A percentile compares a stretch with the other conserved stretches of the same genome.
These are phyloP conservation scores for Thalassoma bifasciatum DNA, from an alignment of 2,113 vertebrate species.

Conservation along the genomic window DNA sequence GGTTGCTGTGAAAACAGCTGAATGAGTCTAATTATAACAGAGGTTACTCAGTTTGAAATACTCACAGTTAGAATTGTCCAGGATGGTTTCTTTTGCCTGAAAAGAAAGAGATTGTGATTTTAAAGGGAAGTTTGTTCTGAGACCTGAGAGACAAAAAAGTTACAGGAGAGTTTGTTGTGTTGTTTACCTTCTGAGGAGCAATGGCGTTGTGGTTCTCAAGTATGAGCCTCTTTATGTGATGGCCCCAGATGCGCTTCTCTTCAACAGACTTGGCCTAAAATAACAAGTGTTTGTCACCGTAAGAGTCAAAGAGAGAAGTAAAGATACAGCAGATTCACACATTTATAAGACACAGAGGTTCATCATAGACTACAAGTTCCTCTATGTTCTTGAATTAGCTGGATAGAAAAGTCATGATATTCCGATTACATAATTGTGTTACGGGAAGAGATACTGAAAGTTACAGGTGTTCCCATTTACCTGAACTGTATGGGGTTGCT, in stretches of 20 bases:
- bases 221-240: slow-evolving; percentile 96
- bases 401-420: neutral
- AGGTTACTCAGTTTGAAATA: slow-evolving; percentile 48
- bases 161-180: neutral
- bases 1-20: slow-evolving; percentile 46
- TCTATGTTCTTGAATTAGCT: neutral
- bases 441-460: neutral
- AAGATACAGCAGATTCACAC: neutral
- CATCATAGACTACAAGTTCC: no score
- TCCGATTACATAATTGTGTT: neutral
- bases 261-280: slow-evolving; percentile 90
- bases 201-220: slow-evolving; percentile 95
- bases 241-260: slow-evolving; percentile 93
- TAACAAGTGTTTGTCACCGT: slow-evolving; percentile 33
- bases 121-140: slow-evolving; percentile 5
- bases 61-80: slow-evolving; percentile 94
- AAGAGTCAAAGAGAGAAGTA: neutral
- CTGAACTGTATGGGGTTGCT: slow-evolving; percentile 94
- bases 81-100: slow-evolving; percentile 92
- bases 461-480: slow-evolving; percentile 75
- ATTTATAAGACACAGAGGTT: neutral
- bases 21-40: neutral
- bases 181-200: slow-evolving; percentile 90
- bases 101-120: slow-evolving; percentile 29
- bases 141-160: neutral